phyloP scores from a whole-genome alignment of 2,888 invertebrate genomes.

The Mythimna loreyi region DNA sequence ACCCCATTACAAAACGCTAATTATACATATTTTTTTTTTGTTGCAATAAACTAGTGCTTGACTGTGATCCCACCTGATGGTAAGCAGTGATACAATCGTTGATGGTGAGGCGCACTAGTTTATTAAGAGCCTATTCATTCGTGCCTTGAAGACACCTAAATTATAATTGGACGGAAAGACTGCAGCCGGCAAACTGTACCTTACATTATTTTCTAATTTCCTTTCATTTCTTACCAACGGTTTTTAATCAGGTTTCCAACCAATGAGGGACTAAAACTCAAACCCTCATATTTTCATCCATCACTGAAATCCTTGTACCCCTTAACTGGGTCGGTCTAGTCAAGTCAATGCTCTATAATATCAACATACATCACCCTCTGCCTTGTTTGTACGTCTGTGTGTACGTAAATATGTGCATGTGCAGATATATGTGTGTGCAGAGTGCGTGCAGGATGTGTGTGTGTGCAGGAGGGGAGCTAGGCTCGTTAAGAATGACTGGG shows the following conservation, averaged over 20 bases:
- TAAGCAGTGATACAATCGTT: too few relatives aligned
- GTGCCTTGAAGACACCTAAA: too few relatives aligned
- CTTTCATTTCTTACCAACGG: background rate
- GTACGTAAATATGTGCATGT: slow-evolving; percentile 15
- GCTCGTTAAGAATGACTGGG: slow-evolving; percentile 62
- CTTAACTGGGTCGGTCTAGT: slow-evolving; percentile 45
- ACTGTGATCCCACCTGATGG: too few relatives aligned
- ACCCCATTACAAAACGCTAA: too few relatives aligned
- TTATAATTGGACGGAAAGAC: too few relatives aligned
- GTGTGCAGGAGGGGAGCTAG: slow-evolving; percentile 57
- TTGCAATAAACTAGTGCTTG: too few relatives aligned
- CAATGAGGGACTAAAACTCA: background rate
- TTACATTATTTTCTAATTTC: too few relatives aligned
- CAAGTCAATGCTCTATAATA: slow-evolving; percentile 55
- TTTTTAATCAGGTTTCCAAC: background rate
- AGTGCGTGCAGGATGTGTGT: slow-evolving; percentile 31
- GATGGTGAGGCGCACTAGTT: too few relatives aligned
- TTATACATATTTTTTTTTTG: too few relatives aligned
- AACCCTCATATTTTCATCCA: background rate
- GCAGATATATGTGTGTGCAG: slow-evolving; percentile 29
- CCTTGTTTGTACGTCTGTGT: background rate
- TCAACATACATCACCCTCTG: slow-evolving; percentile 44
- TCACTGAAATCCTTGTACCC: slow-evolving; percentile 4
- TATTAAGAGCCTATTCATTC: too few relatives aligned
- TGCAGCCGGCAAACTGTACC: too few relatives aligned